Evolutionary conservation across 2,888 invertebrate species (phyloP).

Genomic region (Erannis defoliaria): DNA sequence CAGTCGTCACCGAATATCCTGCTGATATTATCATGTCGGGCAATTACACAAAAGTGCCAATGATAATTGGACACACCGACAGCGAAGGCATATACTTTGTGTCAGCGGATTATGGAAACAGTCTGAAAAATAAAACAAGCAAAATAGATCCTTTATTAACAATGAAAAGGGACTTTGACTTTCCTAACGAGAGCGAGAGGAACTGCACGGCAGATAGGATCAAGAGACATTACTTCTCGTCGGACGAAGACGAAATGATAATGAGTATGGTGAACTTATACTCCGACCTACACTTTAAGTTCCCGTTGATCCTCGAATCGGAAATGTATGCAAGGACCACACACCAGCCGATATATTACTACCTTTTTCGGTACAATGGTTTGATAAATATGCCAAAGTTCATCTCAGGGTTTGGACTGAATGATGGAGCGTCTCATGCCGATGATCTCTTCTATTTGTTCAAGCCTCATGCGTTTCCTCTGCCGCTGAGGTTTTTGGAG

Average conservation of each 20-base stretch:
- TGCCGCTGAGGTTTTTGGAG: slow-evolving; percentile 70
- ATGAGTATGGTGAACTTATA: slow-evolving; percentile 78
- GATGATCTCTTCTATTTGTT: slow-evolving; percentile 81
- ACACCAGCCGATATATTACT: slow-evolving; percentile 74
- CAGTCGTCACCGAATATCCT: slow-evolving; percentile 70
- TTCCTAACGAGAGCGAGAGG: slow-evolving; percentile 64
- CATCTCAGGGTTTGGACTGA: slow-evolving; percentile 62
- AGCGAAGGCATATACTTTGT: slow-evolving; percentile 78
- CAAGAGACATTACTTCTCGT: slow-evolving; percentile 67
- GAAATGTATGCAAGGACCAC: slow-evolving; percentile 69
- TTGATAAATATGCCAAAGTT: slow-evolving; percentile 75
- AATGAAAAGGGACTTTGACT: slow-evolving; percentile 68
- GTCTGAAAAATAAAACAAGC: slow-evolving; percentile 53
- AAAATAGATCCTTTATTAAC: slow-evolving; percentile 58
- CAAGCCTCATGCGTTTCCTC: slow-evolving; percentile 72
- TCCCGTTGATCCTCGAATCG: slow-evolving; percentile 71
- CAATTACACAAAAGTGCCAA: slow-evolving; percentile 76
- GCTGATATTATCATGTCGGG: slow-evolving; percentile 66
- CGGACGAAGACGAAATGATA: slow-evolving; percentile 66
- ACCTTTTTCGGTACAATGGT: slow-evolving; percentile 74
- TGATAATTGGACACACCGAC: slow-evolving; percentile 78
- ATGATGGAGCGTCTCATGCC: slow-evolving; percentile 75
- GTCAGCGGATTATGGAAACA: slow-evolving; percentile 70
- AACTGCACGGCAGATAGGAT: slow-evolving; percentile 65
- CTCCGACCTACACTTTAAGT: slow-evolving; percentile 77